phyloP scores from a whole-genome alignment of 2,113 vertebrate species.

The Malaclemys terrapin region DNA sequence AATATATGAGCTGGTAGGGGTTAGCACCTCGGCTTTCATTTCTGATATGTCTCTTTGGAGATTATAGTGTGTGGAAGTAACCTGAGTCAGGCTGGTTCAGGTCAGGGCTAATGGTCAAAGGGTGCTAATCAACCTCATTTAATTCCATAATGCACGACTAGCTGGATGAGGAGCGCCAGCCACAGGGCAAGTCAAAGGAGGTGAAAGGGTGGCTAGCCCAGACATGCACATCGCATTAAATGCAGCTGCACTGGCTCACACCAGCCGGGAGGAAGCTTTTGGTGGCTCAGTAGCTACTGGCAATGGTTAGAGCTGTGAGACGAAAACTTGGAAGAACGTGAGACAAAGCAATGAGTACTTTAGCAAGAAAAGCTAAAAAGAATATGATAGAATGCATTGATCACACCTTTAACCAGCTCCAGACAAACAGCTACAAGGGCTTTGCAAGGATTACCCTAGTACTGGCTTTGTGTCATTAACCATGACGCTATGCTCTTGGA shows the following conservation, averaged over 20 bases:
- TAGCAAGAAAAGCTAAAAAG: constrained; percentile 7
- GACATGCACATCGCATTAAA: fast-evolving
- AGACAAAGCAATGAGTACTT: neutral
- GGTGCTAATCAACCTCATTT: neutral
- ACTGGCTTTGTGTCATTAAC: neutral
- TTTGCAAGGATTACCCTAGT: neutral
- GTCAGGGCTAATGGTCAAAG: neutral
- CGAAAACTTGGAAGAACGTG: fast-evolving
- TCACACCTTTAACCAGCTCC: neutral
- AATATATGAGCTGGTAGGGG: neutral
- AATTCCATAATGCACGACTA: neutral
- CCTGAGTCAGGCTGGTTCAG: constrained; percentile 19
- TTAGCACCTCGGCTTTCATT: constrained; percentile 23
- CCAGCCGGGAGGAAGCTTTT: neutral
- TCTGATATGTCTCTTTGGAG: constrained; percentile 26
- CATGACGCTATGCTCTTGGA: neutral
- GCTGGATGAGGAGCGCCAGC: neutral
- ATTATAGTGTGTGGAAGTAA: neutral
- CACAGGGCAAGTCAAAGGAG: neutral
- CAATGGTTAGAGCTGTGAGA: neutral
- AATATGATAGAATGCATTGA: neutral
- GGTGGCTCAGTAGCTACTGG: neutral
- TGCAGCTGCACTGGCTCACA: fast-evolving
- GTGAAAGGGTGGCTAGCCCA: neutral
- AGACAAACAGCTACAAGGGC: neutral